Evolutionary conservation across 2,113 vertebrate genomes (phyloP).

Genomic region (Phodopus roborovskii): DNA sequence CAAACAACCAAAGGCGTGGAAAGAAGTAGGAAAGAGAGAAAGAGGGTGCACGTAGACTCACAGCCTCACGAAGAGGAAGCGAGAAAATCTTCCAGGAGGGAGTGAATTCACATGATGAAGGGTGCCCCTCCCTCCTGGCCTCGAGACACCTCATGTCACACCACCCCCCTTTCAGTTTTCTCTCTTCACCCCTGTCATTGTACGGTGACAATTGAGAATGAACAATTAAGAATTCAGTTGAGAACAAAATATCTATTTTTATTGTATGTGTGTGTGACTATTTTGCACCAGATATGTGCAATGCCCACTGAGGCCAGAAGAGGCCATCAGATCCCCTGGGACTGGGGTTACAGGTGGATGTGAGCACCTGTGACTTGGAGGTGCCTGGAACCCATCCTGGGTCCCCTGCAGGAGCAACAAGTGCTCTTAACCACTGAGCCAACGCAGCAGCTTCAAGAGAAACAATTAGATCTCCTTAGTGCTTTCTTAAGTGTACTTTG

Average conservation of each 20-base stretch:
- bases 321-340: not conserved
- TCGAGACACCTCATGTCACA: not conserved
- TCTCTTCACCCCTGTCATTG: not conserved
- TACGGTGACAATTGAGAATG: not conserved
- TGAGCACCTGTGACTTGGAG: too few species aligned
- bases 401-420: not conserved
- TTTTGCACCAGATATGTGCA: not conserved
- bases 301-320: not conserved
- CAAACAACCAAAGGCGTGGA: not conserved
- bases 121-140: not conserved
- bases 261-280: not conserved
- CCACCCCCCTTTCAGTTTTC: not conserved
- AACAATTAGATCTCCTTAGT: conserved; percentile 39
- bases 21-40: not conserved
- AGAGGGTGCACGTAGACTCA: accelerated
- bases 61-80: not conserved
- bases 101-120: not conserved
- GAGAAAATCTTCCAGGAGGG: not conserved
- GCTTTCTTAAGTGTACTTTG: conserved; percentile 39
- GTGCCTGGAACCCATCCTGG: not conserved
- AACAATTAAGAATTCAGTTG: conserved; percentile 27
- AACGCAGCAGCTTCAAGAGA: not conserved
- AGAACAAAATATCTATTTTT: not conserved
- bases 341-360: not conserved
- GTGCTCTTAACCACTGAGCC: not conserved